Base-by-base conservation (phyloP, 2,113 vertebrate genomes). In the Hypocryptadius cinnamomeus region DNA sequence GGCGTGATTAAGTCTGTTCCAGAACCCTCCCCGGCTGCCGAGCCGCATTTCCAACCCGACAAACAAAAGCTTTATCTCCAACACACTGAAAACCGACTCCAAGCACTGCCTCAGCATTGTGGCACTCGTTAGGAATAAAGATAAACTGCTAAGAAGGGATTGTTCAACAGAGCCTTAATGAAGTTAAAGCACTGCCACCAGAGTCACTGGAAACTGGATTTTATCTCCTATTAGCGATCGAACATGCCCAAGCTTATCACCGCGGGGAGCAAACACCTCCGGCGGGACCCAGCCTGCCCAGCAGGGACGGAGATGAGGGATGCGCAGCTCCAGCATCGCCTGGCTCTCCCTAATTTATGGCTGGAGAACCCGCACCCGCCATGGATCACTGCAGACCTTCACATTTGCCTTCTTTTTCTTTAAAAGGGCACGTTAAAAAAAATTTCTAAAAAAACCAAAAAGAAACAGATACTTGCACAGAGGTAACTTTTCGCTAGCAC, bases 41-140 rank as follows among this genome's bases (percentile, higher is more conserved):
- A 92, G 76, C 85, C 73, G 28, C 65, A 82, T 60, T 94, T 93
- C 78, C 78, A 85, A 61, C 28, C 60, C 80, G 37, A 71, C 90
- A 88, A 89, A 93, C 80, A 96, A 93, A 89, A 92, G 74, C 79
- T 87, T 83, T 90, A 91, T 95, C 93, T 94, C 66, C 56, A 76
- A 40, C 72, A 35, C 73, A 6, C 69, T 86, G 79, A 74, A 94
- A 89, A 56, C 71, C 15, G 45, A 93, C 74, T 93, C 92, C 73
- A 6, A 69, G 82, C 42, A 37, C 64, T 15, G 68, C 81, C 93
- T 59, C 66, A 8, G 80, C 61, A 37, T 10, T 25, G 84, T n/a
- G 40, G 79, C 79, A 40, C 91, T 87, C 83, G 51, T 93, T 50
- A 90, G 79, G 72, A 63, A 48, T 31, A 61, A 61, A 94, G 80